phyloP scores from a whole-genome alignment of 2,113 vertebrate genomes.

The Gobius niger region DNA sequence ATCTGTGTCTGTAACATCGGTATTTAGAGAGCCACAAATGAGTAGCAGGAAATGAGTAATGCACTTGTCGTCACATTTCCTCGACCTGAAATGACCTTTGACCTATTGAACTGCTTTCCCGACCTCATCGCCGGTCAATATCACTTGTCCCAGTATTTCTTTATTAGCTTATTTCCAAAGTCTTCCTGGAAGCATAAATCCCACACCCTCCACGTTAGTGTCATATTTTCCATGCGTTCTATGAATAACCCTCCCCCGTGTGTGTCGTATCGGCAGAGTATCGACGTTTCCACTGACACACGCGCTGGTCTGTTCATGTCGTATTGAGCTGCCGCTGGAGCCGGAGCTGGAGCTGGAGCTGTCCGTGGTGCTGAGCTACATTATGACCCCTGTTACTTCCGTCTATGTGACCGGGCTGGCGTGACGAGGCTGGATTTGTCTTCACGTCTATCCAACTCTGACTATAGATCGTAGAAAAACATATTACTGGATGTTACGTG shows the following conservation, averaged over 20 bases:
- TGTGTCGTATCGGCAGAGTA: background rate
- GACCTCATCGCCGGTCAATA: too few species aligned
- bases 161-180: background rate
- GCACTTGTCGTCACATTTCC: too few species aligned
- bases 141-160: background rate
- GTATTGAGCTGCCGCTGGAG: background rate
- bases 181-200: background rate
- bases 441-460: too few species aligned
- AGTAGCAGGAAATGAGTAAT: too few species aligned
- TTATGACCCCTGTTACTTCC: background rate
- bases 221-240: background rate
- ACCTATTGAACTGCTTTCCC: too few species aligned
- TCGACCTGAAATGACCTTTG: too few species aligned
- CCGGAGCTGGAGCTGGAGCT: conserved; percentile 3
- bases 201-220: background rate
- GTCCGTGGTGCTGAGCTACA: conserved; percentile 3
- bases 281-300: background rate
- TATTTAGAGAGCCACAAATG: too few species aligned
- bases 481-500: too few species aligned
- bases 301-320: background rate
- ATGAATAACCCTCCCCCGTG: background rate
- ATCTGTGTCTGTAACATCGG: too few species aligned
- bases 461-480: too few species aligned
- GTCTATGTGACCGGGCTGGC: background rate
- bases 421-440: too few species aligned